Percentiles rank a stretch among this genome's conserved stretches.
phyloP scores from a whole-genome alignment of 2,797 vertebrate species.

The Macroramphosus scolopax region DNA sequence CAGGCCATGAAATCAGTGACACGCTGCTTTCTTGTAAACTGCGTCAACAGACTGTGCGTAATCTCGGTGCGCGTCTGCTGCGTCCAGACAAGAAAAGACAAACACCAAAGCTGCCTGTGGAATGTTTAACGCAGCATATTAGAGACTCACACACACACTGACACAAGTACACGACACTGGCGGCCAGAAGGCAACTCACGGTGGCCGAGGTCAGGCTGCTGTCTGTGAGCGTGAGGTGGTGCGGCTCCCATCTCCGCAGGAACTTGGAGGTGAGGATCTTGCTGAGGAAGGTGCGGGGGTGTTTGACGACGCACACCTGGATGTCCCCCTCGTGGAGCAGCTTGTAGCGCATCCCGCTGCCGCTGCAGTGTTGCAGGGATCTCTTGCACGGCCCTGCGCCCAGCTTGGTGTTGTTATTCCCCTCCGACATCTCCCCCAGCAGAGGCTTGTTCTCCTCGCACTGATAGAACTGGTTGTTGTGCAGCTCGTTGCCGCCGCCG shows the following conservation, averaged over 20 bases:
- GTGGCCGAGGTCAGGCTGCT: conserved; percentile 93
- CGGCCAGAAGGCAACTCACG: conserved; percentile 79
- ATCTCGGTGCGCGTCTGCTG: conserved; percentile 33
- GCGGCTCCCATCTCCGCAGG: conserved; percentile 94
- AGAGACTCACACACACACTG: not conserved
- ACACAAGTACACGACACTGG: not conserved
- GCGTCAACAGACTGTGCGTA: conserved; percentile 52
- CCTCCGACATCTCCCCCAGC: conserved; percentile 87
- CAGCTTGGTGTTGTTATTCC: conserved; percentile 84
- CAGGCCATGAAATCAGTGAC: no score
- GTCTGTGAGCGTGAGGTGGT: conserved; percentile 94
- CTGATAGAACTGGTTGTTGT: conserved; percentile 85
- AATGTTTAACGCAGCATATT: conserved; percentile 38
- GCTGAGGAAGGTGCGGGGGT: conserved; percentile 97
- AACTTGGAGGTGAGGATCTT: conserved; percentile 99
- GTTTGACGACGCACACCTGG: conserved; percentile 96
- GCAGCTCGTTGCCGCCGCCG: conserved; percentile 81
- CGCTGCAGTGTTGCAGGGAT: conserved; percentile 84
- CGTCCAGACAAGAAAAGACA: conserved; percentile 49
- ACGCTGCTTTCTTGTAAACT: conserved; percentile 37
- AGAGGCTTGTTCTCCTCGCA: conserved; percentile 93
- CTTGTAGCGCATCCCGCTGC: conserved; percentile 95
- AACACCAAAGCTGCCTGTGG: conserved; percentile 36
- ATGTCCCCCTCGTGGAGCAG: conserved; percentile 98
- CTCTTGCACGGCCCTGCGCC: conserved; percentile 84